A percentile compares a stretch with the other conserved stretches of the same genome.
Conservation (phyloP, 2,797 vertebrate genomes). For the Microchirus variegatus region DNA sequence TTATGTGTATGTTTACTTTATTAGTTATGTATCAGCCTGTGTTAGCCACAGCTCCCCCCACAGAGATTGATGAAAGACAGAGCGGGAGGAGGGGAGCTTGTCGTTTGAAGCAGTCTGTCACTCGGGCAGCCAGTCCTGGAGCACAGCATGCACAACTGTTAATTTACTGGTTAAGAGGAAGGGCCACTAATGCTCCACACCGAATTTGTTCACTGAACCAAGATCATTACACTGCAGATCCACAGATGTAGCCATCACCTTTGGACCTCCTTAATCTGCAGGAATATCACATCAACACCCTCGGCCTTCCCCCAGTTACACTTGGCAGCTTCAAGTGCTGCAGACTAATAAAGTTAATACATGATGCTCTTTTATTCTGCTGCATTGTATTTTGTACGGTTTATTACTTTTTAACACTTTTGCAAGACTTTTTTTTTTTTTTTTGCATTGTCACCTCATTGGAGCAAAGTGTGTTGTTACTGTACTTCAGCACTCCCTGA, state of each 20-base stretch:
- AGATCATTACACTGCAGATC: slow-evolving; percentile 30
- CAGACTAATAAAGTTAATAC: slow-evolving; percentile 55
- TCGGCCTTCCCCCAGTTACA: slow-evolving; percentile 29
- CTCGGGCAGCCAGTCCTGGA: slow-evolving; percentile 57
- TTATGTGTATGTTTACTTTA: slow-evolving; percentile 30
- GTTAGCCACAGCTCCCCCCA: slow-evolving; percentile 48
- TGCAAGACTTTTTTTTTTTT: slow-evolving; percentile 23
- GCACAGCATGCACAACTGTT: slow-evolving; percentile 41
- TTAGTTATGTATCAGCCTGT: slow-evolving; percentile 36
- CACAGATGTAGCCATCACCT: slow-evolving; percentile 26
- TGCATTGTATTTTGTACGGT: slow-evolving; percentile 38
- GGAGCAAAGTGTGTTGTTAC: not conserved
- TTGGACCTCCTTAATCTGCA: slow-evolving; percentile 39
- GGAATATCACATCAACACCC: slow-evolving; percentile 23
- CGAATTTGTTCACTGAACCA: slow-evolving; percentile 35
- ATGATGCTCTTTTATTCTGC: slow-evolving; percentile 39
- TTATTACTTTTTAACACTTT: slow-evolving; percentile 41
- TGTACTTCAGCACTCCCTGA: not conserved
- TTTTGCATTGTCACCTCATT: slow-evolving; percentile 22
- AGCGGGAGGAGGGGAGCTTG: slow-evolving; percentile 51
- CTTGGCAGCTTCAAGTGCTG: slow-evolving; percentile 48
- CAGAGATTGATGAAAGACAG: slow-evolving; percentile 53
- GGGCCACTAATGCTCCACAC: slow-evolving; percentile 35
- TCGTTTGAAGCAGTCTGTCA: slow-evolving; percentile 72
- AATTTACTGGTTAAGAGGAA: slow-evolving; percentile 64